phyloP scores from a whole-genome alignment of 2,113 vertebrate species.

The Nibea albiflora region DNA sequence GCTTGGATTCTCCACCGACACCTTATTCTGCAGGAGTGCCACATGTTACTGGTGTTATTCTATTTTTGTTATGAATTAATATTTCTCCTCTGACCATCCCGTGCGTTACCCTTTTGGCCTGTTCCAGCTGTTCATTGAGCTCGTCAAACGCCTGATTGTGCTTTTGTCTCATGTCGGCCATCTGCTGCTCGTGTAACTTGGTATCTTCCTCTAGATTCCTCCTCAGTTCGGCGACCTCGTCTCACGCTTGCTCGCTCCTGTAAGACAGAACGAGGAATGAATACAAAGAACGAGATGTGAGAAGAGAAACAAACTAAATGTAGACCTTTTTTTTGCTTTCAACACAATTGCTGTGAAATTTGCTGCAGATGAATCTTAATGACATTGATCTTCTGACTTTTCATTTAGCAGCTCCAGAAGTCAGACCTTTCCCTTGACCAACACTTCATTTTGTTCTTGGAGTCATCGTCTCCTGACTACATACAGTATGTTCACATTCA shows the following conservation, averaged over 20 bases:
- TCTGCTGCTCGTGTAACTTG: slow-evolving; percentile 90
- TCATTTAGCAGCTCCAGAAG: too few relatives aligned
- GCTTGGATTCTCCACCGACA: slow-evolving; percentile 93
- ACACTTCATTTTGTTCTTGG: too few relatives aligned
- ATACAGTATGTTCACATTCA: too few relatives aligned
- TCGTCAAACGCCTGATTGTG: slow-evolving; percentile 95
- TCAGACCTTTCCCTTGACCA: too few relatives aligned
- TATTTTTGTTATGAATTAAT: background rate
- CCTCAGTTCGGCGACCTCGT: slow-evolving; percentile 94
- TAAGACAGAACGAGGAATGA: background rate
- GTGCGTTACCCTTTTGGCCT: slow-evolving; percentile 89
- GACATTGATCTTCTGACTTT: too few relatives aligned
- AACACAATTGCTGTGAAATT: too few relatives aligned
- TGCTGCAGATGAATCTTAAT: too few relatives aligned
- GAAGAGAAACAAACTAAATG: background rate
- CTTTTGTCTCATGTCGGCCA: slow-evolving; percentile 94
- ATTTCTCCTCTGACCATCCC: background rate
- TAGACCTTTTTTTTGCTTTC: background rate
- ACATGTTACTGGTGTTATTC: background rate
- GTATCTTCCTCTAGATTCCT: slow-evolving; percentile 94
- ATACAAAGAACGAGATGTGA: background rate
- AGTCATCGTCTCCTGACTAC: too few relatives aligned
- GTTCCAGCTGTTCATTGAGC: slow-evolving; percentile 95
- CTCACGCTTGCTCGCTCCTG: slow-evolving; percentile 94
- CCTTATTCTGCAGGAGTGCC: slow-evolving; percentile 87